Base-by-base conservation (phyloP, 2,888 invertebrate genomes). In the Agapostemon virescens region DNA sequence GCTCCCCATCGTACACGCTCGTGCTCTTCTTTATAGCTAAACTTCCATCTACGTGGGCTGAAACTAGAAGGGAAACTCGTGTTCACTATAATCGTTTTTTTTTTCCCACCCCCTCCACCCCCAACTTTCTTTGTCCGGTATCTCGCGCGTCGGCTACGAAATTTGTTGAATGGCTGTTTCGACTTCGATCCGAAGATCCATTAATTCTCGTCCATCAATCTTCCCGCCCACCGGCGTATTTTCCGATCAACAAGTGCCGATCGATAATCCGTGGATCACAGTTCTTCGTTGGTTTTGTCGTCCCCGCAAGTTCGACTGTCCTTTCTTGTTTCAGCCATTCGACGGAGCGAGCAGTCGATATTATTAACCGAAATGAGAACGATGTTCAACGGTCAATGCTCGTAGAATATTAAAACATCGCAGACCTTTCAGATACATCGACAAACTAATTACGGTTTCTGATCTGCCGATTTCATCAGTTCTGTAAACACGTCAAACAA, bases 191-290 rank as follows among this genome's bases (percentile, higher is more conserved):
- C 17, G 23, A 15, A 36, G 23, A 40, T 17, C 61, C 33, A 33
- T 61, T 61, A 61, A 33, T 61, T 20, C 20, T n/a, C 30, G 38
- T 55, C 40, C 15, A 36, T 55, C 20, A 42, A 40, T 33, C n/a
- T 38, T 52, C 40, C 6, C n/a, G 23, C 0, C 33, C 13, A 11
- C 23, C 30, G 20, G 6, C 64, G 49, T 40, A 33, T 38, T 63
- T 68, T 61, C 17, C 36, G 26, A 80, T 80, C 72, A 74, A 84
- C 72, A 75, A 84, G 74, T 72, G 69, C 30, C 23, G 45, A 69
- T 75, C 58, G 7, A 23, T n/a, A 36, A 36, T 77, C 42, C 36
- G 20, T 40, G 63, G 17, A 61, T 61, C 61, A 36, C 33, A 30
- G 61, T 36, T 61, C 36, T 33, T 30, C 58, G 17, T 2, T 30